phyloP scores from a whole-genome alignment of 2,113 vertebrate species.

The Holacanthus passer region DNA sequence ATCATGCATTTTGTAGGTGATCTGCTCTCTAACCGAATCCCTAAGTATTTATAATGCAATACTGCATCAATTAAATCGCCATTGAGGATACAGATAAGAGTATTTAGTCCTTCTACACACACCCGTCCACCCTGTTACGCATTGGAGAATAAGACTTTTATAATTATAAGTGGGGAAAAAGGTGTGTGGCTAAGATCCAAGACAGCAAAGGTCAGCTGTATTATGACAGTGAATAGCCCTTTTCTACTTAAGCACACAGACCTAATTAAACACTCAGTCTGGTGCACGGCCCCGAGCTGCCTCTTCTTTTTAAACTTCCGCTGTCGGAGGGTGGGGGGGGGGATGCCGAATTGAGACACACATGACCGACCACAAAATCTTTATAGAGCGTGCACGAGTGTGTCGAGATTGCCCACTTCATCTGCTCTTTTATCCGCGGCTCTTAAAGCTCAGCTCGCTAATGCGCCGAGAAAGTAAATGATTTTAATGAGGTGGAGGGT shows the following conservation, averaged over 20 bases:
- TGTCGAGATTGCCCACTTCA: conserved; percentile 63
- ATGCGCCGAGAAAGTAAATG: conserved; percentile 65
- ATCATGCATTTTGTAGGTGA: neutral
- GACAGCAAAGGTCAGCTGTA: conserved; percentile 63
- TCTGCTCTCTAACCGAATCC: neutral
- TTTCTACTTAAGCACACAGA: conserved; percentile 52
- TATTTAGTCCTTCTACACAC: neutral
- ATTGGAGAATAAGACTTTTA: neutral
- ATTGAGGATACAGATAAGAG: neutral
- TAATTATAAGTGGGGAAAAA: conserved; percentile 13
- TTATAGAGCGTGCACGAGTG: conserved; percentile 49
- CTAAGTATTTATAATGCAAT: neutral
- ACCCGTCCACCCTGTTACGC: neutral
- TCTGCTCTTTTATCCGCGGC: conserved; percentile 59
- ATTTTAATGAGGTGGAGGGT: conserved; percentile 68
- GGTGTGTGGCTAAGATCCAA: conserved; percentile 26
- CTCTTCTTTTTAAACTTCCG: conserved; percentile 36
- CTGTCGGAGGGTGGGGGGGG: conserved; percentile 20
- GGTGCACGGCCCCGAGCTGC: conserved; percentile 58
- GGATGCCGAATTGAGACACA: conserved; percentile 34
- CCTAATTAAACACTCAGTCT: conserved; percentile 70
- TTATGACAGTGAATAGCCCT: conserved; percentile 62
- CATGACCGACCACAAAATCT: conserved; percentile 58
- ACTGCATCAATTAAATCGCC: neutral
- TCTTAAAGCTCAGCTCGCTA: conserved; percentile 61